Percentiles rank a stretch among this genome's conserved stretches.
Evolutionary conservation across 2,888 invertebrate species (phyloP).

Genomic region (Drosophila multiciliata): DNA sequence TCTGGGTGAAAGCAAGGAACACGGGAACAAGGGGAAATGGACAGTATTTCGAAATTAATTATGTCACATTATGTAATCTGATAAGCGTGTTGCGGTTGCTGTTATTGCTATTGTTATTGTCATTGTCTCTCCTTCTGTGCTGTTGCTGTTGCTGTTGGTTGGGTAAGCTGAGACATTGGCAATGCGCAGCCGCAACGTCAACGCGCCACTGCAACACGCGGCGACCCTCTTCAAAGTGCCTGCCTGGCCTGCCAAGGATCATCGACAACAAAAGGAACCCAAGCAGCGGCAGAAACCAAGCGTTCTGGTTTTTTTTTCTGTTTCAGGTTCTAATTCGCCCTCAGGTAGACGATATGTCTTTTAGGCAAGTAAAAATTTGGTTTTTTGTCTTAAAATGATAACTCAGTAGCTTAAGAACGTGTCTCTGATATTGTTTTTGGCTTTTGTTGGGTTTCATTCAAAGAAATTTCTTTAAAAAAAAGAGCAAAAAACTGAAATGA

Average conservation of each 20-base stretch:
- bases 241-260: constrained; percentile 45
- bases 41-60: constrained; percentile 82
- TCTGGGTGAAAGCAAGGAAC: constrained; percentile 36
- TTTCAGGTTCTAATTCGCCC: constrained; percentile 47
- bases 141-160: constrained; percentile 17
- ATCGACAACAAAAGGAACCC: constrained; percentile 22
- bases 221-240: constrained; percentile 69
- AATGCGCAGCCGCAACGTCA: constrained; percentile 70
- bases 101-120: constrained; percentile 41
- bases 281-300: constrained; percentile 12
- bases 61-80: constrained; percentile 85
- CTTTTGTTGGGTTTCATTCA: constrained; percentile 63
- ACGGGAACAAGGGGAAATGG: constrained; percentile 18
- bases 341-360: constrained; percentile 43
- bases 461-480: constrained; percentile 35
- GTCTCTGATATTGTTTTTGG: constrained; percentile 29
- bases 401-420: constrained; percentile 45
- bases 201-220: constrained; percentile 51
- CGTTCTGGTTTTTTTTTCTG: not conserved
- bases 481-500: constrained; percentile 26
- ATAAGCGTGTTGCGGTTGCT: constrained; percentile 73
- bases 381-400: constrained; percentile 16
- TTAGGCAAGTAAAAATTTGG: constrained; percentile 20
- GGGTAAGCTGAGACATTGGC: constrained; percentile 46
- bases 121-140: constrained; percentile 29